Conservation (phyloP, 2,797 vertebrate genomes). For the Protosalanx chinensis region DNA sequence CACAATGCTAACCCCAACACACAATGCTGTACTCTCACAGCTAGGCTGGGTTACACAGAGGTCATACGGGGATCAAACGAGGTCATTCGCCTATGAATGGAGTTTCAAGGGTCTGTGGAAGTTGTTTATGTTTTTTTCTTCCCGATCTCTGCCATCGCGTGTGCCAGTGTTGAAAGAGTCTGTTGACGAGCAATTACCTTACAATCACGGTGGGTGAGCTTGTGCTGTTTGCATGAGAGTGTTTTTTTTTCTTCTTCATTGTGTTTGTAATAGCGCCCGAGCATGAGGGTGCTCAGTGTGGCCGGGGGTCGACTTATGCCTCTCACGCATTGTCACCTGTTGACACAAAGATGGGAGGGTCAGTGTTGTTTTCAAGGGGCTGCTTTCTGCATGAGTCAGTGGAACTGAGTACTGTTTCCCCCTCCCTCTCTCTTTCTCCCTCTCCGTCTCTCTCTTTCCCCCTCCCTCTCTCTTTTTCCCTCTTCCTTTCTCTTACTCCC, state of each 20-base stretch:
- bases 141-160: conserved; percentile 46
- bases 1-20: too few relatives aligned
- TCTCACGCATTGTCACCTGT: conserved; percentile 20
- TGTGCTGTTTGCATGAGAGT: conserved; percentile 43
- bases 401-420: too few relatives aligned
- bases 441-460: too few relatives aligned
- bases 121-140: conserved; percentile 42
- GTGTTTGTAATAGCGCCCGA: conserved; percentile 49
- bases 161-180: conserved; percentile 54
- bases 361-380: too few relatives aligned
- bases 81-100: conserved; percentile 52
- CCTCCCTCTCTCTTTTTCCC: too few relatives aligned
- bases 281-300: conserved; percentile 44
- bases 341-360: conserved; percentile 10
- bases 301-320: conserved; percentile 24
- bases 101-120: conserved; percentile 38
- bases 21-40: conserved; percentile 48
- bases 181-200: conserved; percentile 63
- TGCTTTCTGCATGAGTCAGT: background rate
- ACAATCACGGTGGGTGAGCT: conserved; percentile 47
- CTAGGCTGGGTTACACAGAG: conserved; percentile 60
- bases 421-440: too few relatives aligned
- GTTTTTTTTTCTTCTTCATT: conserved; percentile 49
- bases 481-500: too few relatives aligned
- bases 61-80: conserved; percentile 62